Conservation (phyloP, 2,797 vertebrate genomes). For the Peromyscus nudipes region DNA sequence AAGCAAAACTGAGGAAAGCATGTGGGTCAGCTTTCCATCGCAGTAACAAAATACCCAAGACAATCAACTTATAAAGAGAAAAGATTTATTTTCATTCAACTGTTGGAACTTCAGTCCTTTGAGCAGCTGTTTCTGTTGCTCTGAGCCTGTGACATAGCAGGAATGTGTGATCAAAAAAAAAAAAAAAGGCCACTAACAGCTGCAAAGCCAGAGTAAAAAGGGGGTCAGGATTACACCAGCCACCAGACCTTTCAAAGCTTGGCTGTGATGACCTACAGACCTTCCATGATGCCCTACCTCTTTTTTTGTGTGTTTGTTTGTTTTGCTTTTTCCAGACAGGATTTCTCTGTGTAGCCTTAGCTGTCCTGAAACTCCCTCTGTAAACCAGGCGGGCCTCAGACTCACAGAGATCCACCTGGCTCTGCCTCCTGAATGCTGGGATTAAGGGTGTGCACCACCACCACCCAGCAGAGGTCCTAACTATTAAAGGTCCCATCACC, state of each 20-base stretch:
- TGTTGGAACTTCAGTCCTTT: background rate
- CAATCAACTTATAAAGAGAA: background rate
- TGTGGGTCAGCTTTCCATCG: background rate
- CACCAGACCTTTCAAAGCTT: background rate
- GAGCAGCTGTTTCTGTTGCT: background rate
- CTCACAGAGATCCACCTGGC: background rate
- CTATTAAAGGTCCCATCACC: background rate
- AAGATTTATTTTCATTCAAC: background rate
- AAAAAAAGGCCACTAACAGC: background rate
- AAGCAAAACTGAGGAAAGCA: constrained; percentile 30
- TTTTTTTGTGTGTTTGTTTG: background rate
- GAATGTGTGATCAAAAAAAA: background rate
- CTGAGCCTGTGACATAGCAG: background rate
- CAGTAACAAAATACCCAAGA: background rate
- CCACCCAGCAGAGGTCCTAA: background rate
- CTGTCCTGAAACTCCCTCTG: background rate
- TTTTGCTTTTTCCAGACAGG: background rate
- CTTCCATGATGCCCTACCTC: background rate
- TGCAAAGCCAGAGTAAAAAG: background rate
- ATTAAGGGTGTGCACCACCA: background rate
- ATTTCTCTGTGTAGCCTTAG: background rate
- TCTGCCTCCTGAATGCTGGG: background rate
- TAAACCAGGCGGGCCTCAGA: background rate
- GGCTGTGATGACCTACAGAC: background rate
- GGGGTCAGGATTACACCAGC: too few species aligned